phyloP scores from a whole-genome alignment of 2,888 invertebrate genomes.

The Chalcis sispes region DNA sequence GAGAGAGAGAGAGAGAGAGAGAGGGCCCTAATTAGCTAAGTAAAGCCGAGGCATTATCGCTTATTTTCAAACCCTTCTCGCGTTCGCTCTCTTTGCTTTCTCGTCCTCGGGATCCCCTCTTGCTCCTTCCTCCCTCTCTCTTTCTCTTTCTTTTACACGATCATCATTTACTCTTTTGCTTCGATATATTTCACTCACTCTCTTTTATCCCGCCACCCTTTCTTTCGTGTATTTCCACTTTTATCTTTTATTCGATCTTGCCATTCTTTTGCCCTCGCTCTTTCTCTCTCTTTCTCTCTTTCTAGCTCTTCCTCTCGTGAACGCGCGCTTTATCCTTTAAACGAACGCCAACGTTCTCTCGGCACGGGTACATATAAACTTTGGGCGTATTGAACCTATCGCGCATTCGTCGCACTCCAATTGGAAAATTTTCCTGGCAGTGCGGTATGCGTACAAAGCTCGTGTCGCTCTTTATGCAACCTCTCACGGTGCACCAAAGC shows the following conservation, averaged over 20 bases:
- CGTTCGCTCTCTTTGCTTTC: slow-evolving; percentile 26
- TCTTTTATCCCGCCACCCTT: slow-evolving; percentile 32
- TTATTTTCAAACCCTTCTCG: slow-evolving; percentile 71
- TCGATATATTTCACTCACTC: background rate
- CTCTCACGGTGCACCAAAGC: too few species aligned
- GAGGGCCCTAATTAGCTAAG: slow-evolving; percentile 74
- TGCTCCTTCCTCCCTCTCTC: slow-evolving; percentile 22
- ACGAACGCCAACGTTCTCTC: slow-evolving; percentile 5
- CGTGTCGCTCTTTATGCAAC: slow-evolving; percentile 53
- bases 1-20: slow-evolving; percentile 43
- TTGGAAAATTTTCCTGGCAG: slow-evolving; percentile 56
- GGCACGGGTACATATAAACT: background rate
- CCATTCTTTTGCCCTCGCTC: slow-evolving; percentile 21
- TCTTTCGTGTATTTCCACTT: slow-evolving; percentile 44
- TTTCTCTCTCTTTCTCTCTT: slow-evolving; percentile 29
- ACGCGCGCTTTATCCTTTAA: slow-evolving; percentile 37
- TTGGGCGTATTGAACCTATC: slow-evolving; percentile 8
- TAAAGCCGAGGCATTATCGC: slow-evolving; percentile 75
- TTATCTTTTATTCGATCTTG: slow-evolving; percentile 61
- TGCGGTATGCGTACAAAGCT: slow-evolving; percentile 19
- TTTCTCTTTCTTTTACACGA: slow-evolving; percentile 28
- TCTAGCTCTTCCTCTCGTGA: slow-evolving; percentile 50
- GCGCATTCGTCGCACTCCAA: slow-evolving; percentile 47
- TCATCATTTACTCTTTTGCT: slow-evolving; percentile 42
- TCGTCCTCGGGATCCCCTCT: slow-evolving; percentile 55